Evolutionary conservation across 2,888 invertebrate genomes (phyloP).

Genomic region (Notodonta dromedarius): DNA sequence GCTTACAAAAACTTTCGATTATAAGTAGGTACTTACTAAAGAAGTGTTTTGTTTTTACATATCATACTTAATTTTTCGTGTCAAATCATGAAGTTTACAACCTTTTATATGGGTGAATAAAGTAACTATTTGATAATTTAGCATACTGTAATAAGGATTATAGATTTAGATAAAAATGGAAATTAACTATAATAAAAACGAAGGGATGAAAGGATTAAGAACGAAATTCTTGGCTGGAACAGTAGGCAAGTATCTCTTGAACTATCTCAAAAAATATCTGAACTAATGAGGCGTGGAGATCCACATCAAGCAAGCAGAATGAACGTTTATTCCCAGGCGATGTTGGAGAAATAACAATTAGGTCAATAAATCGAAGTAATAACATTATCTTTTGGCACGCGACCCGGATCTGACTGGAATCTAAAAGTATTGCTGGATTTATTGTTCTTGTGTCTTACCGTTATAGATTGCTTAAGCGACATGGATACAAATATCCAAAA

Average conservation of each 20-base stretch:
- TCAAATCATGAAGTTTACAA: no score
- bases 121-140: no score
- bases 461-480: conserved; percentile 16
- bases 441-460: conserved; percentile 23
- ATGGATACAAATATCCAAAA: conserved; percentile 18
- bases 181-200: no score
- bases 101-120: no score
- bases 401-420: conserved; percentile 26
- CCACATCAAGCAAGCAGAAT: conserved; percentile 21
- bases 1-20: no score
- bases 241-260: neutral
- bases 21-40: no score
- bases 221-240: no score
- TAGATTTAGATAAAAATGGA: no score
- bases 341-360: conserved; percentile 36
- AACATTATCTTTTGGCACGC: conserved; percentile 46
- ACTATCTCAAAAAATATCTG: neutral
- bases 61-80: no score
- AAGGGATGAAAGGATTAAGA: no score
- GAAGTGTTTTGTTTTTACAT: no score
- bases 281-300: conserved; percentile 21
- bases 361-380: conserved; percentile 44
- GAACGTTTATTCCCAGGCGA: conserved; percentile 18
- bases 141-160: no score
- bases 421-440: conserved; percentile 34